Evolutionary conservation across 1,140 invertebrate species (phyloP).

Genomic region (Pseudomyrmex flavicornis): DNA sequence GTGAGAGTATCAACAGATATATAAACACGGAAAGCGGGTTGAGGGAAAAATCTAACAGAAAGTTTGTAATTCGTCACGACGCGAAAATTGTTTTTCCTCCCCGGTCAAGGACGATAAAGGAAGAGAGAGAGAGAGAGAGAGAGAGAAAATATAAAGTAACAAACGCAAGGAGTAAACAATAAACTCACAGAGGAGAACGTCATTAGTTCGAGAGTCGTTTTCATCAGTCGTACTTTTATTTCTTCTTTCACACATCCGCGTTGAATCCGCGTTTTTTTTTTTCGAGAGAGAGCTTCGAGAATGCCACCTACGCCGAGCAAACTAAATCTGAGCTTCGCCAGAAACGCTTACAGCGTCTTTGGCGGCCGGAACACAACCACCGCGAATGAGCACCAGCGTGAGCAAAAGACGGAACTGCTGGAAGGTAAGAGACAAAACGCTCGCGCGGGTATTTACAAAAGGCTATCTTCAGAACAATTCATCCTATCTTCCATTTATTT

Average conservation of each 20-base stretch:
- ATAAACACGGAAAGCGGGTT: background rate
- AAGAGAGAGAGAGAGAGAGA: background rate
- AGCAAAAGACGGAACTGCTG: constrained; percentile 84
- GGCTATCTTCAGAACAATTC: too few species aligned
- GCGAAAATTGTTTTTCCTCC: background rate
- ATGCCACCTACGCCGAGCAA: constrained; percentile 84
- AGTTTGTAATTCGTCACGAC: background rate
- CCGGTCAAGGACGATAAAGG: background rate
- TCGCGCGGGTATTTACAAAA: background rate
- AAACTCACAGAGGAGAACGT: constrained; percentile 19
- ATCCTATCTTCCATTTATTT: too few species aligned
- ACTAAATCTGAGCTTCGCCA: constrained; percentile 82
- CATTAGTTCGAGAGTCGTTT: background rate
- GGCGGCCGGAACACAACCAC: constrained; percentile 72
- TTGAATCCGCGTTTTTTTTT: background rate
- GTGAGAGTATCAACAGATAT: constrained; percentile 15
- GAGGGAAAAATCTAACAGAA: background rate
- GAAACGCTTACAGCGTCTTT: constrained; percentile 84
- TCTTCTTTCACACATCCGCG: background rate
- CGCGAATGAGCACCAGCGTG: constrained; percentile 79
- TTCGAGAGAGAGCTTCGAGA: constrained; percentile 32
- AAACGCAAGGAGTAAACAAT: constrained; percentile 28
- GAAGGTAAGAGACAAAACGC: constrained; percentile 80
- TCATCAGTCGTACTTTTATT: background rate
- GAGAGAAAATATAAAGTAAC: background rate